Evolutionary conservation across 2,888 invertebrate species (phyloP).

Genomic region (Heliconius cydno): DNA sequence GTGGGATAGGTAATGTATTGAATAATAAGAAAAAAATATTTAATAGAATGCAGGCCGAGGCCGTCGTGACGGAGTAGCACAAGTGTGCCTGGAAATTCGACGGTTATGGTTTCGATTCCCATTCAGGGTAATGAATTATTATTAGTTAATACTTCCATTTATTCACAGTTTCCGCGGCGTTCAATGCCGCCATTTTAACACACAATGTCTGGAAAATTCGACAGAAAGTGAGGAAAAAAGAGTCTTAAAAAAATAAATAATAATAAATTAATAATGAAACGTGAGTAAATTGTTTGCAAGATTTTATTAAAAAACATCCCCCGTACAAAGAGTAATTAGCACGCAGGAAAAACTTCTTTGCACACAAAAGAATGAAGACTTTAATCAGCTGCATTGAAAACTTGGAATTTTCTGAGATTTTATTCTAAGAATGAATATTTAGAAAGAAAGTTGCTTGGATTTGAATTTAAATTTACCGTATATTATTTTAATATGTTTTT

Average conservation of each 20-base stretch:
- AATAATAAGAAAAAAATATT: too few species aligned
- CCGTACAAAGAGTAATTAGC: constrained; percentile 6
- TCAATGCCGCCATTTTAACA: too few species aligned
- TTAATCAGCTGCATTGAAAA: constrained; percentile 17
- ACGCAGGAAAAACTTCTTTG: constrained; percentile 23
- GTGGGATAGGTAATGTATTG: background rate
- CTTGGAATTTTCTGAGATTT: constrained; percentile 1
- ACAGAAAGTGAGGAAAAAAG: too few species aligned
- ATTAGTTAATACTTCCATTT: too few species aligned
- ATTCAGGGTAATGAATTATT: too few species aligned
- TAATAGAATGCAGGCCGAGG: too few species aligned
- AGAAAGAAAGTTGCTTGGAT: background rate
- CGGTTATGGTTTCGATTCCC: too few species aligned
- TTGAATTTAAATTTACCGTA: background rate
- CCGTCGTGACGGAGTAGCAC: too few species aligned
- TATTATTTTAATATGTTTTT: background rate
- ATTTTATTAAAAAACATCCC: background rate
- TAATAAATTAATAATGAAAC: too few species aligned
- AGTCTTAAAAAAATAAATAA: background rate
- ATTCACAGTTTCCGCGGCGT: too few species aligned
- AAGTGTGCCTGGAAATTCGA: too few species aligned
- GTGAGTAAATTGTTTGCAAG: background rate
- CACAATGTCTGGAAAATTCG: too few species aligned
- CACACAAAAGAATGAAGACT: constrained; percentile 19
- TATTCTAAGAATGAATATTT: constrained; percentile 18